These are phyloP conservation scores for Camelus dromedarius DNA, from an alignment of 2,113 vertebrate species.

Conservation along the genomic window DNA sequence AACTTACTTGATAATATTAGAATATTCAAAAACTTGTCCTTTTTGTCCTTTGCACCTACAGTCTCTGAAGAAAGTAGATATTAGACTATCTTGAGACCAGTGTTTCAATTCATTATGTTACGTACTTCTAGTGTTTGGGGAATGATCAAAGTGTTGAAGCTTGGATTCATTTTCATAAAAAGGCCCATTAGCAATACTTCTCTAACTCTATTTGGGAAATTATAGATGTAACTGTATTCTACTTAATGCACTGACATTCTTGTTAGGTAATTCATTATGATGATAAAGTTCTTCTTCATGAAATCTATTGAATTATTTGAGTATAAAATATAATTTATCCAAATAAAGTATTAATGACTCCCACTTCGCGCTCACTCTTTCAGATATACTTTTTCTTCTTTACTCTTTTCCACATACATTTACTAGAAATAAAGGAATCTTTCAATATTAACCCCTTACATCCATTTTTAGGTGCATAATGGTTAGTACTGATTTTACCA, in stretches of 20 bases:
- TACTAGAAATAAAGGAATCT: not conserved
- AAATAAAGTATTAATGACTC: not conserved
- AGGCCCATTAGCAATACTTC: not conserved
- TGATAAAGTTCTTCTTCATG: slow-evolving; percentile 1
- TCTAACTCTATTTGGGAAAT: not conserved
- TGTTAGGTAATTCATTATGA: not conserved
- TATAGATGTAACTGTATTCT: not conserved
- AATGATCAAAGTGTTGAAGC: not conserved
- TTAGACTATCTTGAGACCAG: not conserved
- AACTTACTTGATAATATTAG: not conserved
- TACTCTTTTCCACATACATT: not conserved
- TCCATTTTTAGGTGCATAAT: not conserved
- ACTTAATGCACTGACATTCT: not conserved
- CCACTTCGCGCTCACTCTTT: not conserved
- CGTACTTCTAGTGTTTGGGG: not conserved
- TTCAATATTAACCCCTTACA: not conserved
- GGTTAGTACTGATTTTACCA: slow-evolving; percentile 17
- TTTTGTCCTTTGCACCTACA: not conserved
- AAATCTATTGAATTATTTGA: not conserved
- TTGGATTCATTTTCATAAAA: not conserved
- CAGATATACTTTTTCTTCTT: not conserved
- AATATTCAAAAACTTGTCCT: not conserved
- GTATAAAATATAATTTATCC: not conserved
- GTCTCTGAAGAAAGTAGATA: not conserved
- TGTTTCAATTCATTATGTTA: slow-evolving; percentile 12